Evolutionary conservation across 2,888 invertebrate species (phyloP).

Genomic region (Drosophila meridiana): DNA sequence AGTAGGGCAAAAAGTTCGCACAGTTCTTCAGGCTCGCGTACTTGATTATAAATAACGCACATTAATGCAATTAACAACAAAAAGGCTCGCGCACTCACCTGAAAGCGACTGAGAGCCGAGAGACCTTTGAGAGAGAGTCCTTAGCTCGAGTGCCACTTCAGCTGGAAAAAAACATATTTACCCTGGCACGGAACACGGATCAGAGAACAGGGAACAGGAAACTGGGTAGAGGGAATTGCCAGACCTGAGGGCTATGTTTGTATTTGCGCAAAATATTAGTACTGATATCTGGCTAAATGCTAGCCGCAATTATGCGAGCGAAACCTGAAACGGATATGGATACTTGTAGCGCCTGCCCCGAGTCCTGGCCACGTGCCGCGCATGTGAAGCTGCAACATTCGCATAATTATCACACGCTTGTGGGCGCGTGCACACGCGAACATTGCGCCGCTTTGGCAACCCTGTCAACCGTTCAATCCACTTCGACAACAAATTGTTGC

Average conservation of each 20-base stretch:
- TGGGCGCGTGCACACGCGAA: slow-evolving; percentile 62
- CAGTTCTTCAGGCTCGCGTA: slow-evolving; percentile 50
- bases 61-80: slow-evolving; percentile 75
- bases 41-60: slow-evolving; percentile 75
- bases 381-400: slow-evolving; percentile 67
- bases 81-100: slow-evolving; percentile 64
- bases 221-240: slow-evolving; percentile 3
- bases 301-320: slow-evolving; percentile 68
- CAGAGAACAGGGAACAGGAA: slow-evolving; percentile 1
- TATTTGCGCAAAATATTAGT: slow-evolving; percentile 52
- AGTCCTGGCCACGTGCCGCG: slow-evolving; percentile 51
- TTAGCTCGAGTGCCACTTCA: slow-evolving; percentile 68
- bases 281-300: slow-evolving; percentile 67
- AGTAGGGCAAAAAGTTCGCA: slow-evolving; percentile 55
- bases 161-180: slow-evolving; percentile 65
- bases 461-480: slow-evolving; percentile 45
- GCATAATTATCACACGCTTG: slow-evolving; percentile 83
- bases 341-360: slow-evolving; percentile 72
- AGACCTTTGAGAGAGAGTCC: slow-evolving; percentile 25
- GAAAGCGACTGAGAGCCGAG: slow-evolving; percentile 46
- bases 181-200: slow-evolving; percentile 22
- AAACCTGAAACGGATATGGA: slow-evolving; percentile 80
- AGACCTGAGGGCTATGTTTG: slow-evolving; percentile 20
- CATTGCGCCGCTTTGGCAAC: slow-evolving; percentile 15
- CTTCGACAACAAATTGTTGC: slow-evolving; percentile 71